A percentile compares a stretch with the other conserved stretches of the same genome.
These are phyloP conservation scores for Meliscaeva auricollis DNA, from an alignment of 2,888 invertebrate genomes.

Conservation along the genomic window DNA sequence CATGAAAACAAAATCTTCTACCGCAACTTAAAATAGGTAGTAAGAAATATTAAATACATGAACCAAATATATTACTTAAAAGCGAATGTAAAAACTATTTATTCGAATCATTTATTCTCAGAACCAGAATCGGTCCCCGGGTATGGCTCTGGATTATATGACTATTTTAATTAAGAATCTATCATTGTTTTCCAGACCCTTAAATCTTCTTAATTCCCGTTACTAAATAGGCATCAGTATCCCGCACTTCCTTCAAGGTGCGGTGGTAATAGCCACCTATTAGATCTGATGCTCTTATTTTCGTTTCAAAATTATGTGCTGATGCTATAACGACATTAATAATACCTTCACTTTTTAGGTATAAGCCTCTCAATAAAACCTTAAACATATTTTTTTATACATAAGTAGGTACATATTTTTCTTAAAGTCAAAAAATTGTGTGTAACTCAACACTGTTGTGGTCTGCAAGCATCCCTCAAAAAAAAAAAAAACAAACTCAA, in stretches of 20 bases:
- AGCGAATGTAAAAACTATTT: too few relatives aligned
- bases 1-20: too few relatives aligned
- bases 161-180: too few relatives aligned
- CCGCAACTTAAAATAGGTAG: too few relatives aligned
- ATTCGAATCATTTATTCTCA: too few relatives aligned
- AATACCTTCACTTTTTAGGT: background rate
- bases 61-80: too few relatives aligned
- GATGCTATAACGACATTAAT: background rate
- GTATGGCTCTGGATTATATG: too few relatives aligned
- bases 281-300: background rate
- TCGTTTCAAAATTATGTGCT: background rate
- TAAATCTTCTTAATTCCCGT: background rate
- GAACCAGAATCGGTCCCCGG: too few relatives aligned
- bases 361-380: background rate
- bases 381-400: background rate
- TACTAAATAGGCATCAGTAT: background rate
- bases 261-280: background rate
- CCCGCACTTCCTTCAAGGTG: background rate
- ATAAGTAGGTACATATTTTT: too few relatives aligned
- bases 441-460: slow-evolving; percentile 64
- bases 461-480: slow-evolving; percentile 31
- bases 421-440: slow-evolving; percentile 24
- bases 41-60: too few relatives aligned
- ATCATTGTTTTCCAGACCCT: too few relatives aligned
- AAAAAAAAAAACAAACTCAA: background rate